Conservation (phyloP, 2,888 invertebrate genomes). For the Agrotis exclamationis region DNA sequence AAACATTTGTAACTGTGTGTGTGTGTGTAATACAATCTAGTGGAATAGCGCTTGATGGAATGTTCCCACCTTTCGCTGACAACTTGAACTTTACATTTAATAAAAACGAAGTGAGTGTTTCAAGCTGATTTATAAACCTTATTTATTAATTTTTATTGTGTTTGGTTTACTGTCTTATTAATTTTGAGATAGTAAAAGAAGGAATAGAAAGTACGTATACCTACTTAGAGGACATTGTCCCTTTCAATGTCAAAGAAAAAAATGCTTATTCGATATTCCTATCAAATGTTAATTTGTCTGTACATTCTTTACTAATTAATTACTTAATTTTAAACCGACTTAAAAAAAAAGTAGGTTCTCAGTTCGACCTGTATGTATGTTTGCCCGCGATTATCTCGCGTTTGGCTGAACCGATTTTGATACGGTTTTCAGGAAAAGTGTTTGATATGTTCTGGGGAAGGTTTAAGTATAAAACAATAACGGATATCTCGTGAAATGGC, state of each 20-base stretch:
- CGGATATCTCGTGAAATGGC: too few relatives aligned
- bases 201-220: too few relatives aligned
- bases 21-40: constrained; percentile 63
- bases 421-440: too few relatives aligned
- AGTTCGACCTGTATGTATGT: too few relatives aligned
- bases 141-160: constrained; percentile 14
- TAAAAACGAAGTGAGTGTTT: constrained; percentile 35
- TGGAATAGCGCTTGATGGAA: constrained; percentile 62
- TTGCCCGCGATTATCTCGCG: too few relatives aligned
- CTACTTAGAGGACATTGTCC: neutral
- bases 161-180: neutral
- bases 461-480: too few relatives aligned
- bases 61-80: constrained; percentile 78
- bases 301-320: neutral
- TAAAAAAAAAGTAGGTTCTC: too few relatives aligned
- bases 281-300: neutral
- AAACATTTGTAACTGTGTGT: constrained; percentile 9
- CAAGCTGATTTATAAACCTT: constrained; percentile 13
- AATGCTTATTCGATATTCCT: neutral
- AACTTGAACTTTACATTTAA: constrained; percentile 17
- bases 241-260: too few relatives aligned
- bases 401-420: too few relatives aligned
- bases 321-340: too few relatives aligned
- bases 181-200: too few relatives aligned
- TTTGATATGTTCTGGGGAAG: too few relatives aligned